These are phyloP conservation scores for Drosophila lutescens DNA, from an alignment of 2,888 invertebrate genomes.

Conservation along the genomic window DNA sequence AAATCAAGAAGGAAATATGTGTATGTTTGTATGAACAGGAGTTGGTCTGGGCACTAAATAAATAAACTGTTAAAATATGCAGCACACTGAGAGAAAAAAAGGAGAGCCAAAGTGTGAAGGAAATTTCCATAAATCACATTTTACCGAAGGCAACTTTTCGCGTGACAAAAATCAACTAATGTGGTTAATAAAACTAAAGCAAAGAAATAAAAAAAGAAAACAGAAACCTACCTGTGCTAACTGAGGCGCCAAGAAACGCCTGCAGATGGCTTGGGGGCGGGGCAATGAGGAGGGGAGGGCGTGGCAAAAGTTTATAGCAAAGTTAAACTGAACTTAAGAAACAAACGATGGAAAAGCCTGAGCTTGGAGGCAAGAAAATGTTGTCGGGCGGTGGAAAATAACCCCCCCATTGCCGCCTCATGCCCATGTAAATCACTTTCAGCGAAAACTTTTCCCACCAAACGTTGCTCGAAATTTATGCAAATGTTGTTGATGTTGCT, in stretches of 20 bases:
- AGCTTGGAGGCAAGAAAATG: conserved; percentile 25
- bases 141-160: conserved; percentile 61
- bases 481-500: conserved; percentile 70
- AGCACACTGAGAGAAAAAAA: conserved; percentile 18
- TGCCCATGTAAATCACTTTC: conserved; percentile 76
- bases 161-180: conserved; percentile 82
- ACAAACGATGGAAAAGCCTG: conserved; percentile 49
- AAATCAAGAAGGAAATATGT: conserved; percentile 22
- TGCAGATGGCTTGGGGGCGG: conserved; percentile 20
- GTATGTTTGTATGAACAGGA: conserved; percentile 8
- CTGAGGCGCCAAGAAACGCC: conserved; percentile 51
- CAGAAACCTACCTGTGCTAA: conserved; percentile 30
- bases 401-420: conserved; percentile 5
- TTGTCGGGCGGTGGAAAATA: conserved; percentile 27
- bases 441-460: conserved; percentile 69
- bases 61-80: conserved; percentile 75
- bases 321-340: conserved; percentile 78
- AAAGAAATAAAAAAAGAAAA: conserved; percentile 21
- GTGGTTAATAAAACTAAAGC: conserved; percentile 71
- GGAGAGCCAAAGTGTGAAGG: conserved; percentile 55
- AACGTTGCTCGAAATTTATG: conserved; percentile 69
- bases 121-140: conserved; percentile 75
- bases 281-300: conserved; percentile 17
- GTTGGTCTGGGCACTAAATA: conserved; percentile 54
- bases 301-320: conserved; percentile 73